A percentile compares a stretch with the other conserved stretches of the same genome.
Conservation (phyloP, 2,797 vertebrate genomes). For the Myiotriccus ornatus region DNA sequence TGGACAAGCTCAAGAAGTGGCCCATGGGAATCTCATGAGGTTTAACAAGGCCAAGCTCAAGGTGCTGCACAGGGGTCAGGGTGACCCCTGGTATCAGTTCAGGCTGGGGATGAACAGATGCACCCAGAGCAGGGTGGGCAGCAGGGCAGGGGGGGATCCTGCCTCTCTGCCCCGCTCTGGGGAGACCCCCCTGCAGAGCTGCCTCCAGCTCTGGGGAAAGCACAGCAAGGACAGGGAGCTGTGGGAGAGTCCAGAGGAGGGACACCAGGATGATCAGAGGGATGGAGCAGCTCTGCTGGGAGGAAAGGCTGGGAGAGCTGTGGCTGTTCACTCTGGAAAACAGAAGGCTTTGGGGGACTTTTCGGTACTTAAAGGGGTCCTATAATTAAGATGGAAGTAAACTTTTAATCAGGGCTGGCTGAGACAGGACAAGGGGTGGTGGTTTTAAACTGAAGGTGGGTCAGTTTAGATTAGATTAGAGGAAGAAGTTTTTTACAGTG, state of each 20-base stretch:
- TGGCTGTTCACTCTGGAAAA: background rate
- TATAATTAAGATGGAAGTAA: background rate
- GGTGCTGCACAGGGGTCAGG: rapidly evolving
- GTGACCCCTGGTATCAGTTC: rapidly evolving
- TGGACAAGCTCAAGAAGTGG: background rate
- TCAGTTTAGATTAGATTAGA: background rate
- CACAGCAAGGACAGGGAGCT: background rate
- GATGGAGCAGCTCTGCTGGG: background rate
- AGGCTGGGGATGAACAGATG: too few species aligned
- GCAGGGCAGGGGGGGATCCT: too few species aligned
- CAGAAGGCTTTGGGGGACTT: background rate
- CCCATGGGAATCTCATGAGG: background rate
- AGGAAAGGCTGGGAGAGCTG: background rate
- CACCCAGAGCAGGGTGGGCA: too few species aligned
- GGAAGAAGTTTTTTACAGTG: background rate
- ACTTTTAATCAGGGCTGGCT: background rate
- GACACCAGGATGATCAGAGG: background rate
- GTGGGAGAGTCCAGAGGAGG: background rate
- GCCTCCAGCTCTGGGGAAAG: too few species aligned
- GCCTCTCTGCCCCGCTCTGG: too few species aligned
- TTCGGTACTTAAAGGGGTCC: background rate
- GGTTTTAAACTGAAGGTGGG: background rate
- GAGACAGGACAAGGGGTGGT: background rate
- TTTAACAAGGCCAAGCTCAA: background rate
- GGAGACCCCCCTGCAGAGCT: too few species aligned